Evolutionary conservation across 2,113 vertebrate species (phyloP).

Genomic region (Semnopithecus entellus): DNA sequence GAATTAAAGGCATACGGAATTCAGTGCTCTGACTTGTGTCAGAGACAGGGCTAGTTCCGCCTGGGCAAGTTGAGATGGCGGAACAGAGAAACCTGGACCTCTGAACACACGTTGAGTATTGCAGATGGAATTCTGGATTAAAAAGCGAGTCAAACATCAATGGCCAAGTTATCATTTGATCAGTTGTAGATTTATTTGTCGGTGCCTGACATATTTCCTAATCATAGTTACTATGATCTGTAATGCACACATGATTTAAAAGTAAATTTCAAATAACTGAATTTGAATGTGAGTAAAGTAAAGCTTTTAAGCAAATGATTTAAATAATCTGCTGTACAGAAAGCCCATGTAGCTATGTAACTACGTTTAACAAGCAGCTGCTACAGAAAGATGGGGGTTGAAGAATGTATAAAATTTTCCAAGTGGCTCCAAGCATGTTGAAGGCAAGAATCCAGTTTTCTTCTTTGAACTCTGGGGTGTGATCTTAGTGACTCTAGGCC

Average conservation of each 20-base stretch:
- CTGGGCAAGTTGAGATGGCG: background rate
- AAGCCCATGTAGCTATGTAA: no score
- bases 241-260: background rate
- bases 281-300: background rate
- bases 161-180: background rate
- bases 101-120: background rate
- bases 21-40: rapidly evolving
- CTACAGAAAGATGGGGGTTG: rapidly evolving
- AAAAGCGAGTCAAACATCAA: background rate
- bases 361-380: background rate
- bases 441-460: background rate
- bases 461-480: background rate
- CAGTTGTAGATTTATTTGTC: background rate
- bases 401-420: rapidly evolving
- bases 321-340: background rate
- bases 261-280: background rate
- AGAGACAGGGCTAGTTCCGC: rapidly evolving
- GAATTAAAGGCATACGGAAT: background rate
- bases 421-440: rapidly evolving
- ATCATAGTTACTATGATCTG: conserved; percentile 16
- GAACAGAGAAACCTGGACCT: rapidly evolving
- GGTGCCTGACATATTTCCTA: background rate
- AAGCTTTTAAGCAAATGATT: background rate
- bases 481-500: background rate
- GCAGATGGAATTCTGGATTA: conserved; percentile 14